Conservation (phyloP, 2,113 vertebrate genomes). For the Nymphicus hollandicus region DNA sequence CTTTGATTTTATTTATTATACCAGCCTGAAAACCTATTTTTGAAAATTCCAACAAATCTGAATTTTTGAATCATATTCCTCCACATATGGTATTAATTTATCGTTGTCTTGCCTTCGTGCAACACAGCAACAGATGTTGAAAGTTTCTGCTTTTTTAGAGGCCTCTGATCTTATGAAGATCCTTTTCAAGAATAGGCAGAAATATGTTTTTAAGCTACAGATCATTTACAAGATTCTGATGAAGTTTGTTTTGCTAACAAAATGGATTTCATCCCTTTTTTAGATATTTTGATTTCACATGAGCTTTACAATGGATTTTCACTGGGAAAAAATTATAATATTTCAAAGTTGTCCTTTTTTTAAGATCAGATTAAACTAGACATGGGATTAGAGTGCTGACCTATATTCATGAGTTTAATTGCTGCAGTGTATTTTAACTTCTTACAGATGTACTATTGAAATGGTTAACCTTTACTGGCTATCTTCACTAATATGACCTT, state of each 20-base stretch:
- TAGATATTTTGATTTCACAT: constrained; percentile 41
- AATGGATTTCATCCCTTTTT: constrained; percentile 41
- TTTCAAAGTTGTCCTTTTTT: constrained; percentile 41
- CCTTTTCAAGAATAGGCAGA: constrained; percentile 56
- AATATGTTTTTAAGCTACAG: constrained; percentile 66
- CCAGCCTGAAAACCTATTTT: constrained; percentile 63
- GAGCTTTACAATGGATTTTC: background rate
- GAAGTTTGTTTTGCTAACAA: constrained; percentile 63
- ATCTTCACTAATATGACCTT: constrained; percentile 38
- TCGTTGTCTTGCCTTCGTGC: constrained; percentile 67
- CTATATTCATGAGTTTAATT: constrained; percentile 54
- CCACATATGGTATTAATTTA: constrained; percentile 72
- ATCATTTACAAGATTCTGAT: constrained; percentile 60
- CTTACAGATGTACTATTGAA: constrained; percentile 54
- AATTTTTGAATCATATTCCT: constrained; percentile 66
- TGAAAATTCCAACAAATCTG: constrained; percentile 61
- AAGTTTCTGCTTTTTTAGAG: constrained; percentile 69
- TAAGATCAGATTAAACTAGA: constrained; percentile 54
- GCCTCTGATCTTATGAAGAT: constrained; percentile 63
- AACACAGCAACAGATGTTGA: constrained; percentile 75
- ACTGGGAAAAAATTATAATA: background rate
- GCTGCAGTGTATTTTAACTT: constrained; percentile 51
- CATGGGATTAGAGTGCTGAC: constrained; percentile 38
- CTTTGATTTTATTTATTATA: constrained; percentile 68
- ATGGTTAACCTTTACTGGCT: background rate